Percentiles rank a stretch among this genome's conserved stretches.
Evolutionary conservation across 2,113 vertebrate species (phyloP).

Genomic region (Gallinago paraguaiae): DNA sequence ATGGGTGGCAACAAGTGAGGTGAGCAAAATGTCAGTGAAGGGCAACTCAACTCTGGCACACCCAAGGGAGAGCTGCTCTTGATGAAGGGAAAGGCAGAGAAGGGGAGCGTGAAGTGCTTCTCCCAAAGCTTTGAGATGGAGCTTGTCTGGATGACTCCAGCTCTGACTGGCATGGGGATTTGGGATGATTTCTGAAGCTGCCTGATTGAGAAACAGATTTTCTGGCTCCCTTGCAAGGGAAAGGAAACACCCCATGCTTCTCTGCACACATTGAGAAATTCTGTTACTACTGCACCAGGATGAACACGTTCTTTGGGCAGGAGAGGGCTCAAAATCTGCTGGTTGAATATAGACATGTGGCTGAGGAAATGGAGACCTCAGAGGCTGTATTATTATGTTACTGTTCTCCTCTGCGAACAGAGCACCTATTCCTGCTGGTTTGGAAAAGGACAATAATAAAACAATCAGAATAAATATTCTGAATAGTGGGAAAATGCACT

Average conservation of each 20-base stretch:
- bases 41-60: background rate
- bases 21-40: background rate
- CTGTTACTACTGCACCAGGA: background rate
- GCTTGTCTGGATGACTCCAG: background rate
- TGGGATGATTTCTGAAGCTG: background rate
- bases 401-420: background rate
- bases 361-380: background rate
- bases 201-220: background rate
- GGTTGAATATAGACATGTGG: background rate
- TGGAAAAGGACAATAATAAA: background rate
- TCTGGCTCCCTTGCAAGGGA: background rate
- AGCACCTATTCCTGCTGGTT: background rate
- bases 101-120: background rate
- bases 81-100: background rate
- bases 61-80: background rate
- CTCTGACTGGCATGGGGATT: background rate
- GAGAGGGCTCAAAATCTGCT: background rate
- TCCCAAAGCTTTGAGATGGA: background rate
- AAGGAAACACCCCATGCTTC: background rate
- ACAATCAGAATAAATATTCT: constrained; percentile 4
- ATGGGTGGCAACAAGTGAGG: background rate
- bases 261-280: background rate
- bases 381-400: background rate
- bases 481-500: constrained; percentile 36
- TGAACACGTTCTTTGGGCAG: background rate